phyloP scores from a whole-genome alignment of 2,113 vertebrate species.

The Dasyornis broadbenti region DNA sequence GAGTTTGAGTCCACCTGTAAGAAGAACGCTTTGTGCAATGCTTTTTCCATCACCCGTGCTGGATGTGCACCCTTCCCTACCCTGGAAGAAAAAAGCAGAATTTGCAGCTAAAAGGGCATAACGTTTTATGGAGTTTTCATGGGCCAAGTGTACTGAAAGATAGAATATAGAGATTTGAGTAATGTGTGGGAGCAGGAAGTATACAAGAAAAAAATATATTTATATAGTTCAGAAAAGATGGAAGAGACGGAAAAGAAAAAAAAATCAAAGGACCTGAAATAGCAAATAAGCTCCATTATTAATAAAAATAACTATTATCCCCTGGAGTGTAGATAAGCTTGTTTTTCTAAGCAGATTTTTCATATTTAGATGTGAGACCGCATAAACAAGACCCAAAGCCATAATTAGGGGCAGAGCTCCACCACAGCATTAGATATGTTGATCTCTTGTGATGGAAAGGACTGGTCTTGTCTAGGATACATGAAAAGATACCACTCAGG shows the following conservation, averaged over 20 bases:
- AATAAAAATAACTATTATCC: slow-evolving; percentile 23
- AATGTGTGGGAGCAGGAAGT: background rate
- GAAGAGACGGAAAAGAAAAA: background rate
- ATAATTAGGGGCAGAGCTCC: background rate
- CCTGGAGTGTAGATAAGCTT: slow-evolving; percentile 28
- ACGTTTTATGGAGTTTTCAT: background rate
- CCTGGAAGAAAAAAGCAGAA: background rate
- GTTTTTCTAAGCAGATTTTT: slow-evolving; percentile 13
- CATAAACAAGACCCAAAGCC: background rate
- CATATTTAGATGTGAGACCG: background rate
- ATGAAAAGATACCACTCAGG: background rate
- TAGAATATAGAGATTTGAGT: background rate
- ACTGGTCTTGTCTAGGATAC: background rate
- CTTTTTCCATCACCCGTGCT: background rate
- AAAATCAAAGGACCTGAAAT: background rate
- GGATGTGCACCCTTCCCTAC: background rate
- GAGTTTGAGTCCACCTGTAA: background rate
- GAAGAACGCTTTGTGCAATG: background rate
- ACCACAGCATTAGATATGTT: background rate
- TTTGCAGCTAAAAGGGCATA: background rate
- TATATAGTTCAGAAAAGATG: background rate
- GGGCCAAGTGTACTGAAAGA: background rate
- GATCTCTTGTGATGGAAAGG: background rate
- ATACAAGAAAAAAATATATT: background rate
- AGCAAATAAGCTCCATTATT: slow-evolving; percentile 10